Evolutionary conservation across 2,797 vertebrate species (phyloP).

Genomic region (Loris lydekkerianus): DNA sequence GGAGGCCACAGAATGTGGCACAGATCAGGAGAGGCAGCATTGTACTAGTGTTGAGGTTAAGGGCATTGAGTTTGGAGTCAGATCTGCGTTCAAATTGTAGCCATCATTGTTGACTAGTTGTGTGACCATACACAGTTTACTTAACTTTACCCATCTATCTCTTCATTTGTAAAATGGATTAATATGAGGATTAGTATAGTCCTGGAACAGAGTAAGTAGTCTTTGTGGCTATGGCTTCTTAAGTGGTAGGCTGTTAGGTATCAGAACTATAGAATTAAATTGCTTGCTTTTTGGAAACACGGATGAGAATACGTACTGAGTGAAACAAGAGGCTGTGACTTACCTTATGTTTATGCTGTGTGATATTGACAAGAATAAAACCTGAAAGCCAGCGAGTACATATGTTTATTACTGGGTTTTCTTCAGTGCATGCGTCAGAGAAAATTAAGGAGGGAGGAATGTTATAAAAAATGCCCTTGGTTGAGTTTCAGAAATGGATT

Average conservation of each 20-base stretch:
- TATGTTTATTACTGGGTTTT: background rate
- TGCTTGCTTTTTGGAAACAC: background rate
- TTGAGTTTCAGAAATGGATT: constrained; percentile 86
- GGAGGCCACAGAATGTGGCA: background rate
- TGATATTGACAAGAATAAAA: background rate
- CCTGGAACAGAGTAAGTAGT: background rate
- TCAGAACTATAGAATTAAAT: background rate
- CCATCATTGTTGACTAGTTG: background rate
- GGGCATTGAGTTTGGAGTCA: background rate
- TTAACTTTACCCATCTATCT: background rate
- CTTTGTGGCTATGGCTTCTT: background rate
- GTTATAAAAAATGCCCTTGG: constrained; percentile 61
- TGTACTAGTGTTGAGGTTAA: background rate
- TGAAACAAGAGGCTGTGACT: background rate
- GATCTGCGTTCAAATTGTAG: background rate
- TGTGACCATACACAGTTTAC: background rate
- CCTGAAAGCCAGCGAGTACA: background rate
- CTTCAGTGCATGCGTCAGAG: background rate
- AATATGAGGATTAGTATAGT: background rate
- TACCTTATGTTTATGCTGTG: background rate
- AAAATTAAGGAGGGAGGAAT: background rate
- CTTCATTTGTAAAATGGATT: background rate
- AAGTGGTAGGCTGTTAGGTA: background rate
- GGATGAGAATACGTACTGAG: background rate
- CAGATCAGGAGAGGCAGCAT: background rate